Evolutionary conservation across 2,888 invertebrate genomes (phyloP).

Genomic region (Caenorhabditis sp.): DNA sequence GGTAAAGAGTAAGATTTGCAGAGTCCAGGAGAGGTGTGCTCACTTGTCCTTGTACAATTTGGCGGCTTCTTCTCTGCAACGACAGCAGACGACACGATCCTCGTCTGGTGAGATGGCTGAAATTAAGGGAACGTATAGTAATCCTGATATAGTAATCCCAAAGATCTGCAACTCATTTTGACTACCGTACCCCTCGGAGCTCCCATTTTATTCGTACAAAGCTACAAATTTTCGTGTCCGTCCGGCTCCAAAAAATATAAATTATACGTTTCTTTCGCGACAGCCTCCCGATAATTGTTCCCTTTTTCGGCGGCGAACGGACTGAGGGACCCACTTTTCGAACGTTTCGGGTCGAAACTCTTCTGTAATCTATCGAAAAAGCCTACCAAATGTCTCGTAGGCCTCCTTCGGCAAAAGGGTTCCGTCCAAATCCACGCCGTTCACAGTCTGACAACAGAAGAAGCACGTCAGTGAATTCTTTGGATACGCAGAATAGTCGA

Average conservation of each 20-base stretch:
- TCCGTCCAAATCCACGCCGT: slow-evolving; percentile 38
- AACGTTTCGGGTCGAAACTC: no score
- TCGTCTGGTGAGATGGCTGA: slow-evolving; percentile 33
- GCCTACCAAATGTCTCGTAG: slow-evolving; percentile 43
- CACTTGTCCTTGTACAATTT: slow-evolving; percentile 47
- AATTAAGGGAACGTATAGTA: no score
- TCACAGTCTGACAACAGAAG: slow-evolving; percentile 42
- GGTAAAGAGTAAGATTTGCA: background rate
- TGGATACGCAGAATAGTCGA: slow-evolving; percentile 28
- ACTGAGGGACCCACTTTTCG: no score
- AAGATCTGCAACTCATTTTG: no score
- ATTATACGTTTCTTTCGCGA: no score
- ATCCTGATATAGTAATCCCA: no score
- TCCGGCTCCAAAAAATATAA: no score
- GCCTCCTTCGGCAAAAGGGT: slow-evolving; percentile 36
- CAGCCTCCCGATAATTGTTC: no score
- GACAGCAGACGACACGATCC: slow-evolving; percentile 23
- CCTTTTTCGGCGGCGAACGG: no score
- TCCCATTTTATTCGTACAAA: background rate
- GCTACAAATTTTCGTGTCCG: background rate
- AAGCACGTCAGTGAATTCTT: slow-evolving; percentile 35
- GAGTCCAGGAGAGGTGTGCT: background rate
- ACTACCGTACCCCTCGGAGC: no score
- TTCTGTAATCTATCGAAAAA: background rate
- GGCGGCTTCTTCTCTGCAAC: slow-evolving; percentile 44